These are phyloP conservation scores for Hippocampus guttulatus DNA, from an alignment of 2,113 vertebrate genomes.

Conservation along the genomic window DNA sequence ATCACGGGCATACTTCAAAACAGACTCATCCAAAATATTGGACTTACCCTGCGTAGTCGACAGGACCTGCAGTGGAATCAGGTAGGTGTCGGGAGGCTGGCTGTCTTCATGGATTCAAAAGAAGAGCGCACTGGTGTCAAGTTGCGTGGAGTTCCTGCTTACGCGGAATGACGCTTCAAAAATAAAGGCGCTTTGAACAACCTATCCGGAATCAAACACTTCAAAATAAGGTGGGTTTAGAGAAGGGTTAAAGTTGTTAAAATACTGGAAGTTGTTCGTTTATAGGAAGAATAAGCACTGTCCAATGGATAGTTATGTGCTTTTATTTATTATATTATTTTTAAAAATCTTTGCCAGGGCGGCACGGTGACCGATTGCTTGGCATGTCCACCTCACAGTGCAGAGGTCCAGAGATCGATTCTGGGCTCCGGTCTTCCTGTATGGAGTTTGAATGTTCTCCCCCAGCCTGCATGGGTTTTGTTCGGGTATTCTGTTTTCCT, in stretches of 20 bases:
- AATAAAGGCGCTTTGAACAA: background rate
- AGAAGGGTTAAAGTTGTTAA: background rate
- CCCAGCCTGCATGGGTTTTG: too few species aligned
- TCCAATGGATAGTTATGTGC: too few species aligned
- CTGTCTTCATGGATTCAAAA: background rate
- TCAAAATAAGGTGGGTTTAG: background rate
- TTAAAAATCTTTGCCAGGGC: too few species aligned
- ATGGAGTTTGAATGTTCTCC: too few species aligned
- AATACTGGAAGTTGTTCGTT: background rate
- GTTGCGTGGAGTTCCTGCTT: too few species aligned
- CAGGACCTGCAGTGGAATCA: background rate
- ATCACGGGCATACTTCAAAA: too few species aligned
- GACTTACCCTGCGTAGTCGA: background rate
- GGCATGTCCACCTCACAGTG: too few species aligned
- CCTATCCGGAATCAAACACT: background rate
- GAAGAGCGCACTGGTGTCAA: conserved; percentile 7
- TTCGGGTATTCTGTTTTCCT: too few species aligned
- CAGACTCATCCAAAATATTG: background rate
- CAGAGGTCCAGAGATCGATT: too few species aligned
- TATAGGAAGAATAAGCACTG: background rate
- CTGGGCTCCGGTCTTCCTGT: too few species aligned
- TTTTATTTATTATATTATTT: background rate
- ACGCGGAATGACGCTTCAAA: background rate
- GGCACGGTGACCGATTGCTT: too few species aligned
- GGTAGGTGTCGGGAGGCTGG: background rate